phyloP scores from a whole-genome alignment of 2,888 invertebrate species.

The Unio delphinus region DNA sequence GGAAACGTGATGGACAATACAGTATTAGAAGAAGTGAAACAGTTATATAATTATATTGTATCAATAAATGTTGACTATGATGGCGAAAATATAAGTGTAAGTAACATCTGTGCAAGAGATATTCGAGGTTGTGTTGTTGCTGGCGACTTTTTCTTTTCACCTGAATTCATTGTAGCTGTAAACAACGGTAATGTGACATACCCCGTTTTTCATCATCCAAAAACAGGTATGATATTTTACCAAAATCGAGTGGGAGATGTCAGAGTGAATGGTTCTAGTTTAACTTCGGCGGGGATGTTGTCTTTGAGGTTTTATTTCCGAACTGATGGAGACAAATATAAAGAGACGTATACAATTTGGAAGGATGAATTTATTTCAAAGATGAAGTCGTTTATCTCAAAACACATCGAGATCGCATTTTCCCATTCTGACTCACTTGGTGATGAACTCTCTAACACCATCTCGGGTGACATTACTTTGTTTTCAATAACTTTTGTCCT shows the following conservation, averaged over 20 bases:
- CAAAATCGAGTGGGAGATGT: slow-evolving; percentile 13
- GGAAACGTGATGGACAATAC: slow-evolving; percentile 17
- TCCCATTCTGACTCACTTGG: slow-evolving; percentile 25
- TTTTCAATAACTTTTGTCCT: slow-evolving; percentile 35
- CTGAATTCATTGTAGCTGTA: slow-evolving; percentile 4
- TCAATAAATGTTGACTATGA: slow-evolving; percentile 6
- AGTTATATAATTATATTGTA: slow-evolving; percentile 4
- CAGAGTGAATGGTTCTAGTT: neutral
- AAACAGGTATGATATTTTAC: neutral
- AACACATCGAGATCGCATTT: slow-evolving; percentile 16
- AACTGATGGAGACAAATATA: slow-evolving; percentile 4
- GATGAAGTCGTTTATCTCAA: slow-evolving; percentile 1
- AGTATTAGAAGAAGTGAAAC: slow-evolving; percentile 16
- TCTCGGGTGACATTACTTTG: slow-evolving; percentile 23
- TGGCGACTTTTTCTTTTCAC: slow-evolving; percentile 9
- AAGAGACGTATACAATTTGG: neutral
- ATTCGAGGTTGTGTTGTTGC: slow-evolving; percentile 17
- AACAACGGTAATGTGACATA: slow-evolving; percentile 2
- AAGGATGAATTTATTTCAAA: neutral
- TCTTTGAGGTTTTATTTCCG: slow-evolving; percentile 1
- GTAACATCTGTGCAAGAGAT: slow-evolving; percentile 21
- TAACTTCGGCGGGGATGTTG: neutral
- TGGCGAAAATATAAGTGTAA: slow-evolving; percentile 2
- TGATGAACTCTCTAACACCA: slow-evolving; percentile 32
- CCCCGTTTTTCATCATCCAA: slow-evolving; percentile 5